These are phyloP conservation scores for Botia kubotai DNA, from an alignment of 2,797 vertebrate genomes.

Conservation along the genomic window DNA sequence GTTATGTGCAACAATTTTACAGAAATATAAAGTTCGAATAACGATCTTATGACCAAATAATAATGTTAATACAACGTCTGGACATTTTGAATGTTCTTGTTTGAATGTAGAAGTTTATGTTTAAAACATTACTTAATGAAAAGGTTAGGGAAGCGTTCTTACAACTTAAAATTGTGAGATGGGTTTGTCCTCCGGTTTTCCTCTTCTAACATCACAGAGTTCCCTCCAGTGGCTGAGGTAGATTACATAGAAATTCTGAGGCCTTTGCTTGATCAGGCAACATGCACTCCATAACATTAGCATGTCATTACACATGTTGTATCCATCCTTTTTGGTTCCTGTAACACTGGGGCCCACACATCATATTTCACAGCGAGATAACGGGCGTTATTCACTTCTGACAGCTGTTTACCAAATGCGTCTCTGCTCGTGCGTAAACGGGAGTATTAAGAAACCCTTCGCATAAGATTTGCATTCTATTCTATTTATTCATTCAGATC, in stretches of 20 bases:
- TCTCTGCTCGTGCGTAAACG: constrained; percentile 44
- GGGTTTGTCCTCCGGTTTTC: background rate
- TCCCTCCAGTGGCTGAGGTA: background rate
- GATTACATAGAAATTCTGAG: constrained; percentile 14
- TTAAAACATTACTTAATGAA: no score
- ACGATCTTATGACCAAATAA: no score
- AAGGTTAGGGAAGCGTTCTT: no score
- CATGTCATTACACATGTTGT: constrained; percentile 33
- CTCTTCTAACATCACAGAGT: background rate
- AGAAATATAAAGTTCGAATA: no score
- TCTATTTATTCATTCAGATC: constrained; percentile 26
- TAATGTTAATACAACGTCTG: no score
- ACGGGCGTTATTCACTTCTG: constrained; percentile 39
- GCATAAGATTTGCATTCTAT: constrained; percentile 25
- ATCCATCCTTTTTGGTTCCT: constrained; percentile 21
- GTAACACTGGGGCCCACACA: constrained; percentile 23
- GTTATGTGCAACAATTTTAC: no score
- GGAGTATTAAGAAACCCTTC: constrained; percentile 38
- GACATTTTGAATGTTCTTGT: no score
- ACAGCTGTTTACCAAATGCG: constrained; percentile 49
- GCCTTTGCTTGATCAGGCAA: constrained; percentile 14
- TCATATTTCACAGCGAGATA: constrained; percentile 28
- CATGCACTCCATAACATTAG: constrained; percentile 19
- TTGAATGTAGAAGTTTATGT: no score
- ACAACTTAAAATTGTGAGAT: no score